Percentiles rank a stretch among this genome's conserved stretches.
phyloP scores from a whole-genome alignment of 2,888 invertebrate genomes.

The Oxyteleia sp. region DNA sequence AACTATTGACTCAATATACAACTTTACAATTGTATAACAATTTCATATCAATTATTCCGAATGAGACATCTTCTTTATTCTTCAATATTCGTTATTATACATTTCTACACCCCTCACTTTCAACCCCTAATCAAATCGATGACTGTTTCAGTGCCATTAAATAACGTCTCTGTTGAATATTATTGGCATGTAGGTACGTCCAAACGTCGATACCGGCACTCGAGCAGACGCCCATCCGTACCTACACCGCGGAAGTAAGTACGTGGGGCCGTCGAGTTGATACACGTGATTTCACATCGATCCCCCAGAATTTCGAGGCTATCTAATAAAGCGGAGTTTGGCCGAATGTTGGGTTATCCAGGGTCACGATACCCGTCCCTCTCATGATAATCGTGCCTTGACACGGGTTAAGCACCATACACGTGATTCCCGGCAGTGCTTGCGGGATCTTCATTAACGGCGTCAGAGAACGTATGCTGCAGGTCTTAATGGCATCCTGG shows the following conservation, averaged over 20 bases:
- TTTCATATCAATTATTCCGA: too few species aligned
- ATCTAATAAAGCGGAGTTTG: conserved; percentile 78
- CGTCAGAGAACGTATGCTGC: conserved; percentile 82
- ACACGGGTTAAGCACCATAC: conserved; percentile 77
- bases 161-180: conserved; percentile 47
- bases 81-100: too few species aligned
- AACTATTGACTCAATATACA: too few species aligned
- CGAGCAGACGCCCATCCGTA: conserved; percentile 33
- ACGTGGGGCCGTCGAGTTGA: conserved; percentile 33
- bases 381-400: conserved; percentile 81
- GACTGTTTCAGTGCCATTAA: conserved; percentile 48
- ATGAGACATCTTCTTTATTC: too few species aligned
- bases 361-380: conserved; percentile 76
- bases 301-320: conserved; percentile 48
- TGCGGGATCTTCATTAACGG: conserved; percentile 82
- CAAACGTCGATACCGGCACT: conserved; percentile 43
- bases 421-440: conserved; percentile 76
- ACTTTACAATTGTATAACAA: too few species aligned
- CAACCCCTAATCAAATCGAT: too few species aligned
- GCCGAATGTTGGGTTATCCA: conserved; percentile 77
- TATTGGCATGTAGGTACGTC: conserved; percentile 33
- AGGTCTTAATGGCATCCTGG: conserved; percentile 81
- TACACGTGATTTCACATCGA: conserved; percentile 58
- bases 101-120: too few species aligned
- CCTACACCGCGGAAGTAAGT: conserved; percentile 40